phyloP scores from a whole-genome alignment of 1,140 invertebrate genomes.

The Formica selysi region DNA sequence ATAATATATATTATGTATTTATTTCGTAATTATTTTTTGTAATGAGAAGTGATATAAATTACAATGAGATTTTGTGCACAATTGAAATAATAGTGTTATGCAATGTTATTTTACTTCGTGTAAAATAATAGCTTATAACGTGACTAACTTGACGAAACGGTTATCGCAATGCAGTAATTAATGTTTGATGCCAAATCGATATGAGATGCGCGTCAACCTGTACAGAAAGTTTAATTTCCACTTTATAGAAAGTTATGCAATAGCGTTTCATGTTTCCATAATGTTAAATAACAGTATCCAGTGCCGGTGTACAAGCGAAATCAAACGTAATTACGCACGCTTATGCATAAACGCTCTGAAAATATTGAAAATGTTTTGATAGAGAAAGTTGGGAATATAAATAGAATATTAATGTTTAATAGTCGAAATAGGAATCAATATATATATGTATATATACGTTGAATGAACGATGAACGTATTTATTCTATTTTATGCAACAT shows the following conservation, averaged over 20 bases:
- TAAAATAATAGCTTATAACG: constrained; percentile 56
- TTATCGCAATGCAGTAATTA: constrained; percentile 58
- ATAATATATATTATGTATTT: background rate
- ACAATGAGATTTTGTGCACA: background rate
- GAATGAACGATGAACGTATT: background rate
- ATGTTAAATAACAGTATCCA: constrained; percentile 56
- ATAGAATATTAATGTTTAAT: constrained; percentile 42
- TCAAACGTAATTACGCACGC: constrained; percentile 48
- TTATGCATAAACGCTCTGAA: constrained; percentile 22
- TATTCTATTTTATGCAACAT: background rate
- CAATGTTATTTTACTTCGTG: constrained; percentile 33
- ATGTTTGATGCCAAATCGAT: constrained; percentile 47
- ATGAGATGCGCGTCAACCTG: constrained; percentile 50
- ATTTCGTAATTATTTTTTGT: constrained; percentile 17
- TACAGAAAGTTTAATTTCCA: constrained; percentile 59
- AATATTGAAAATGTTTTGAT: constrained; percentile 39
- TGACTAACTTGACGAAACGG: constrained; percentile 55
- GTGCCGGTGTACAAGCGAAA: constrained; percentile 24
- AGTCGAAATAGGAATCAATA: background rate
- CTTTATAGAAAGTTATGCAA: constrained; percentile 55
- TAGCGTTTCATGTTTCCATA: constrained; percentile 55
- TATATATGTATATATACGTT: background rate
- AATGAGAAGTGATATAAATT: constrained; percentile 2
- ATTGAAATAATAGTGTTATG: constrained; percentile 15
- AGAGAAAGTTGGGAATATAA: constrained; percentile 19